Conservation (phyloP, 2,113 vertebrate species). For the Columbina picui region DNA sequence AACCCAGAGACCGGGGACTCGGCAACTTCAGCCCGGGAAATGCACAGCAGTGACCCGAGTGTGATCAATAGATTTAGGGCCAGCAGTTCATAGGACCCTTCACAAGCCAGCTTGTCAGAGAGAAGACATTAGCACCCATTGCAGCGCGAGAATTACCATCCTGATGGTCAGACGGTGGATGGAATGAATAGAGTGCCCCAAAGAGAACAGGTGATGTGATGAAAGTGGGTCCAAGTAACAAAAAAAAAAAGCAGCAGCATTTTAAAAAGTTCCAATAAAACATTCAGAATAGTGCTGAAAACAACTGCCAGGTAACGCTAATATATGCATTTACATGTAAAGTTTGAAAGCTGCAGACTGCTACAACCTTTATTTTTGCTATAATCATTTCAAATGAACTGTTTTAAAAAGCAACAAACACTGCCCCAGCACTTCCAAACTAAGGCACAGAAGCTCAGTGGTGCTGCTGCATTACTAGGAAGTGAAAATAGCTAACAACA, state of each 20-base stretch:
- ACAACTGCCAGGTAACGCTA: not conserved
- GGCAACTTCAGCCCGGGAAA: constrained; percentile 28
- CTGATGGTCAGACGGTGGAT: not conserved
- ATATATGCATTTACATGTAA: not conserved
- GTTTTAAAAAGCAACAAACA: not conserved
- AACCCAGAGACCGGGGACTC: not conserved
- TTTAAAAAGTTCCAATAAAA: not conserved
- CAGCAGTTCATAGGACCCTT: constrained; percentile 37
- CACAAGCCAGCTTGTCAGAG: constrained; percentile 59
- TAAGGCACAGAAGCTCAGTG: not conserved
- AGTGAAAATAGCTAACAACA: not conserved
- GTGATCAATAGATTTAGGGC: constrained; percentile 36
- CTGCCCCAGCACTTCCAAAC: not conserved
- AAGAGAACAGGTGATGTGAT: constrained; percentile 12
- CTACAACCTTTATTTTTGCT: not conserved
- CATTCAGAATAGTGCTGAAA: not conserved
- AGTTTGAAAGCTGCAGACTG: not conserved
- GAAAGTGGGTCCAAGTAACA: not conserved
- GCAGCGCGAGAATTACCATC: constrained; percentile 46
- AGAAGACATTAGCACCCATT: not conserved
- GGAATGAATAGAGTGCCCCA: constrained; percentile 53
- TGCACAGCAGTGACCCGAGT: not conserved
- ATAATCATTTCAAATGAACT: not conserved
- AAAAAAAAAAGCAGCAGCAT: not conserved
- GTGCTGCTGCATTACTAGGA: not conserved